Conservation (phyloP, 2,797 vertebrate species). For the Halcyon smyrnensis region DNA sequence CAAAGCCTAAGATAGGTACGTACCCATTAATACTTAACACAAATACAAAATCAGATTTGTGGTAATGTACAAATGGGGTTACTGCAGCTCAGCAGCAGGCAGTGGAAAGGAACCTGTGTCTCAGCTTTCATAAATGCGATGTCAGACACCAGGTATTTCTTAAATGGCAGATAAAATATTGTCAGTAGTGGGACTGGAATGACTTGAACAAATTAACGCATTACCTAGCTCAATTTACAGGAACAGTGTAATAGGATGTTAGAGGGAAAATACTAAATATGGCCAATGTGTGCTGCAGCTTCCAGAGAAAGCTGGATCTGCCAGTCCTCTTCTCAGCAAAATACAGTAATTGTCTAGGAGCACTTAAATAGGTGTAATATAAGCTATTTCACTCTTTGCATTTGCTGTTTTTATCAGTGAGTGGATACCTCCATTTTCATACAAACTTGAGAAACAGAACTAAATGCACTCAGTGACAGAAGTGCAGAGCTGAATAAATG, state of each 20-base stretch:
- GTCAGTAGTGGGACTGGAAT: neutral
- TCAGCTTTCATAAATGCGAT: neutral
- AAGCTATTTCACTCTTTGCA: neutral
- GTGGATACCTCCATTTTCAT: neutral
- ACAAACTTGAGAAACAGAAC: neutral
- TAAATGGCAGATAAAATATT: neutral
- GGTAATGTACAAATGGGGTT: neutral
- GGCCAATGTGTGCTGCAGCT: neutral
- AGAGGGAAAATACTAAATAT: neutral
- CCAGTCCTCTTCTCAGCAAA: neutral
- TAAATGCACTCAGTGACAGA: neutral
- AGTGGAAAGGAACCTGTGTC: neutral
- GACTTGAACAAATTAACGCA: neutral
- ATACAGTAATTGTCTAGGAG: neutral
- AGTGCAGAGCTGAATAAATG: neutral
- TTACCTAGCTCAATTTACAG: neutral
- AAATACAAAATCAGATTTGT: conserved; percentile 1
- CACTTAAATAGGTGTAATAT: neutral
- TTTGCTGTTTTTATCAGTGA: neutral
- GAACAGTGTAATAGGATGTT: neutral
- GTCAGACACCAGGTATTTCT: neutral
- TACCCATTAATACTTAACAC: neutral
- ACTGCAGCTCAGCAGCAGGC: neutral
- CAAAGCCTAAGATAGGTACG: neutral
- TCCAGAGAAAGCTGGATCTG: neutral